phyloP scores from a whole-genome alignment of 2,797 vertebrate genomes.

The Limosa lapponica region DNA sequence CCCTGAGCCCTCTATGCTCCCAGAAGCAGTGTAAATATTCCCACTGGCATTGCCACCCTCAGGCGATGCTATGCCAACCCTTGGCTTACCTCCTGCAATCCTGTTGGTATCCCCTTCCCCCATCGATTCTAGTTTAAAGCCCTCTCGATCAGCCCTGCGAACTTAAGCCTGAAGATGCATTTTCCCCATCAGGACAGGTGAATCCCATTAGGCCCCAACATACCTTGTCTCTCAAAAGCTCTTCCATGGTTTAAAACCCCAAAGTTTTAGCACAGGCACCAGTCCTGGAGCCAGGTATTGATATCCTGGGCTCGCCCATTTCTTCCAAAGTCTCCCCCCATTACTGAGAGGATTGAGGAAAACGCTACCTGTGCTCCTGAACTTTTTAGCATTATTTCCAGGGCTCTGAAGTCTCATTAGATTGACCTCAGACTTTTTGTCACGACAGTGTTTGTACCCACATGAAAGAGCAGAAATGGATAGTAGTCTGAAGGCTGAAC shows the following conservation, averaged over 20 bases:
- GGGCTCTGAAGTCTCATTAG: neutral
- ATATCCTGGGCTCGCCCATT: too few species aligned
- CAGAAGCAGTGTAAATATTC: neutral
- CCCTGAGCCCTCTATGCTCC: neutral
- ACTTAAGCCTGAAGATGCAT: too few species aligned
- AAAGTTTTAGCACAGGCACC: too few species aligned
- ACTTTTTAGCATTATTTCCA: neutral
- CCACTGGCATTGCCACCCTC: neutral
- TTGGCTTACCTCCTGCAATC: neutral
- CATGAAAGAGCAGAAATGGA: neutral
- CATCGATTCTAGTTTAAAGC: neutral
- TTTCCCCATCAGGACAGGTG: too few species aligned
- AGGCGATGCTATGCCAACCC: neutral
- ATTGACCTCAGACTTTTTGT: neutral
- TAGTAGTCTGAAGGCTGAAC: neutral
- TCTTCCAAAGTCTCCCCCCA: too few species aligned
- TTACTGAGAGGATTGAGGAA: too few species aligned
- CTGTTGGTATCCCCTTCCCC: neutral
- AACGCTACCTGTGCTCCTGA: neutral
- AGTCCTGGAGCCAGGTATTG: too few species aligned
- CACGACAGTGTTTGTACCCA: neutral
- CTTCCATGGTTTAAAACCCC: too few species aligned
- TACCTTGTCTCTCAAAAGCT: too few species aligned
- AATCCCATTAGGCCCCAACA: too few species aligned
- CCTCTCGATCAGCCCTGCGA: neutral